Conservation (phyloP, 2,797 vertebrate species). For the Cichlasoma orientale region DNA sequence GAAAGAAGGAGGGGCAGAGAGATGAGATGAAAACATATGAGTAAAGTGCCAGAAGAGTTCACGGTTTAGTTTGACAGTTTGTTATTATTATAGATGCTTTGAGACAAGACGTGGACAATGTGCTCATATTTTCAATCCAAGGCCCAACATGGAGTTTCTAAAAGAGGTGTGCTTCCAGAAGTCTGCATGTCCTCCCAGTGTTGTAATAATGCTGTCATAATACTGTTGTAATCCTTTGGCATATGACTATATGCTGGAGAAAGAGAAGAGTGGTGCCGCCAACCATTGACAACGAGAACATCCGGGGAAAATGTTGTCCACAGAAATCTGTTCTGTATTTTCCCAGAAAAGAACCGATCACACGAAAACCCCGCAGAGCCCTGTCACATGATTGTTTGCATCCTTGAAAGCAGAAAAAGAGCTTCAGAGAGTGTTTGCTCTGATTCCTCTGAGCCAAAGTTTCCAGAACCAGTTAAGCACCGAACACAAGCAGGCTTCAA, state of each 20-base stretch:
- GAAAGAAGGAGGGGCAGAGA: slow-evolving; percentile 1
- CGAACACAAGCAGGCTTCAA: neutral
- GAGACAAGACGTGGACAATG: slow-evolving; percentile 52
- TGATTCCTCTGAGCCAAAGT: neutral
- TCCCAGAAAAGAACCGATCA: slow-evolving; percentile 24
- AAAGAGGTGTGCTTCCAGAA: slow-evolving; percentile 30
- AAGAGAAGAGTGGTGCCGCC: slow-evolving; percentile 29
- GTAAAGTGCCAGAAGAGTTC: slow-evolving; percentile 66
- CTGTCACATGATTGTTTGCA: neutral
- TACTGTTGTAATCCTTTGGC: slow-evolving; percentile 69
- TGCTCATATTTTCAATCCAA: slow-evolving; percentile 44
- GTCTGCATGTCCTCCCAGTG: slow-evolving; percentile 19
- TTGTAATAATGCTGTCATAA: slow-evolving; percentile 30
- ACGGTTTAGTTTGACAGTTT: slow-evolving; percentile 36
- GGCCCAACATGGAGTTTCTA: slow-evolving; percentile 22
- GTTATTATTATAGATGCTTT: slow-evolving; percentile 35
- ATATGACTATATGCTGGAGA: slow-evolving; percentile 61
- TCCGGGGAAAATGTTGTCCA: slow-evolving; percentile 13
- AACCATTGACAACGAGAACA: neutral
- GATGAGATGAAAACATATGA: slow-evolving; percentile 46
- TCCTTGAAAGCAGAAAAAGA: slow-evolving; percentile 7
- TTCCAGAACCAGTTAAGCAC: neutral
- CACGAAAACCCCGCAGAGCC: neutral
- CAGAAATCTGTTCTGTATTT: neutral
- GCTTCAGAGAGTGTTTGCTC: neutral